These are phyloP conservation scores for Drosophila mulleri DNA, from an alignment of 2,888 invertebrate genomes.

Conservation along the genomic window DNA sequence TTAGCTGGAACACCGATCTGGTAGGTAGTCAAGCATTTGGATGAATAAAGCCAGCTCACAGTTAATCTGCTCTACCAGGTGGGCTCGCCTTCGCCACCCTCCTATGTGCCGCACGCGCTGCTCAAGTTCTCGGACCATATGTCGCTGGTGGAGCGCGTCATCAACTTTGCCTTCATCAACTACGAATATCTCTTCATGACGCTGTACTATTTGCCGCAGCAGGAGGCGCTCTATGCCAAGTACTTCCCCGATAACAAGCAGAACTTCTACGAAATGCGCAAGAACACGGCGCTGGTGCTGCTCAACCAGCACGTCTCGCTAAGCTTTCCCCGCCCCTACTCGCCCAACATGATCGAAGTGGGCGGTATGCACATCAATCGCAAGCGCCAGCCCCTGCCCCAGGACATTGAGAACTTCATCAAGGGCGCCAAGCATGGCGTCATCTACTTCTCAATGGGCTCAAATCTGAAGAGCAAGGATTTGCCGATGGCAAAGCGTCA, in stretches of 20 bases:
- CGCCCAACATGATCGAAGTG: constrained; percentile 84
- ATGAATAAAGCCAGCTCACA: not conserved
- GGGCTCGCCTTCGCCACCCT: constrained; percentile 82
- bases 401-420: constrained; percentile 83
- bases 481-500: constrained; percentile 72
- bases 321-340: constrained; percentile 82
- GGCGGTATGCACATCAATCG: constrained; percentile 85
- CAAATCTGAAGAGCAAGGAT: constrained; percentile 78
- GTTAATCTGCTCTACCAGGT: constrained; percentile 38
- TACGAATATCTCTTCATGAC: constrained; percentile 68
- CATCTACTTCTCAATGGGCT: constrained; percentile 86
- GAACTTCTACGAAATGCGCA: constrained; percentile 68
- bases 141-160: constrained; percentile 81
- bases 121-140: constrained; percentile 82
- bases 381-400: constrained; percentile 75
- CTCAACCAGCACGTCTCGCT: constrained; percentile 83
- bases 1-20: constrained; percentile 81
- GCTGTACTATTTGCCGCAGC: constrained; percentile 77
- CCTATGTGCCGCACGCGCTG: constrained; percentile 80
- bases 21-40: constrained; percentile 28
- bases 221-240: constrained; percentile 73
- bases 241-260: constrained; percentile 76
- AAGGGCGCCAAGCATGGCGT: constrained; percentile 85
- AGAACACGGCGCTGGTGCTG: constrained; percentile 79
- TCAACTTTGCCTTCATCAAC: constrained; percentile 76